Percentiles rank a stretch among this genome's conserved stretches.
Evolutionary conservation across 92 coral and sea anemone species (phyloP).

Genomic region (Phenganax marumi): DNA sequence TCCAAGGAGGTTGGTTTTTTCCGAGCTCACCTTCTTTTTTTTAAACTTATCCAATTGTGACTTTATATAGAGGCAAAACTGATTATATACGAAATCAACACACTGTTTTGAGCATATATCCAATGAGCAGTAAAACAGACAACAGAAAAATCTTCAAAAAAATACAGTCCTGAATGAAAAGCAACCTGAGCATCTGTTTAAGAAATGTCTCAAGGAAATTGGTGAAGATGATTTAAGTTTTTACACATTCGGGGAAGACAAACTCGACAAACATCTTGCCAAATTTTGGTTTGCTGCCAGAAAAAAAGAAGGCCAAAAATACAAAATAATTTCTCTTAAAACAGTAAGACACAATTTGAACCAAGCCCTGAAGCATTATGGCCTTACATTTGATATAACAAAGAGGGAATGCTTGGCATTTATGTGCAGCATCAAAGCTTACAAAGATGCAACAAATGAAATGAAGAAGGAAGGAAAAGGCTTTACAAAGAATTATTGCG

Average conservation of each 20-base stretch:
- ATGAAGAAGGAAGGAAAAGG: neutral
- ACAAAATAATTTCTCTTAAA: constrained; percentile 3
- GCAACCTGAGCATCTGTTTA: no score
- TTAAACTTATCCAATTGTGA: no score
- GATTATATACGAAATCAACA: no score
- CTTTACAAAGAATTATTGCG: neutral
- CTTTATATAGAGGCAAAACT: no score
- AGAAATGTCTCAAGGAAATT: no score
- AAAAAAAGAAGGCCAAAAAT: constrained; percentile 6
- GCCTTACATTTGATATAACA: constrained; percentile 4
- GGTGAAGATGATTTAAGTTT: no score
- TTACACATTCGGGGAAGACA: neutral
- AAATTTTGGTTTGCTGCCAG: constrained; percentile 26
- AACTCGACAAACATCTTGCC: constrained; percentile 13
- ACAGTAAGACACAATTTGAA: neutral
- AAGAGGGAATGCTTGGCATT: constrained; percentile 13
- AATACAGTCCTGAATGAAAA: no score
- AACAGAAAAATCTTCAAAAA: no score
- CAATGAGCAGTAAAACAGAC: no score
- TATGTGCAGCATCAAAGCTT: neutral
- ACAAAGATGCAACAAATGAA: neutral
- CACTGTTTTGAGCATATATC: no score
- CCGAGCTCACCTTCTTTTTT: no score
- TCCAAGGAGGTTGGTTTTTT: no score
- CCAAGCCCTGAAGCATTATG: constrained; percentile 5